Conservation (phyloP, 2,888 invertebrate species). For the Cheilosia variabilis region DNA sequence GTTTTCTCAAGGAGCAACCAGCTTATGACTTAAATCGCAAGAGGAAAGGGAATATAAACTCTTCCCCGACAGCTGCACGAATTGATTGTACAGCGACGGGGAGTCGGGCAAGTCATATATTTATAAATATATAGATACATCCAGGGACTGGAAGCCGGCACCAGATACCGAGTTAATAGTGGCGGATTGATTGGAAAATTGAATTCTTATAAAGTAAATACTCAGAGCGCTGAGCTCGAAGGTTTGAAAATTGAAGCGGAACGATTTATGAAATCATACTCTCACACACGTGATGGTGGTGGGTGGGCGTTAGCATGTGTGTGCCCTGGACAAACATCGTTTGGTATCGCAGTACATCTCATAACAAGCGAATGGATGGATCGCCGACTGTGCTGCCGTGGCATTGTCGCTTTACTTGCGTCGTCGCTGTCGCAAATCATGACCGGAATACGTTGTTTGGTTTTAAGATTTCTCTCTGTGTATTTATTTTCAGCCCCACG, state of each 20-base stretch:
- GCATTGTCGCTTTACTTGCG: conserved; percentile 30
- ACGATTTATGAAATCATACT: conserved; percentile 72
- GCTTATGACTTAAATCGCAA: conserved; percentile 65
- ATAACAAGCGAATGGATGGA: conserved; percentile 31
- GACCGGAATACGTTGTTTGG: conserved; percentile 74
- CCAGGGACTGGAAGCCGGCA: background rate
- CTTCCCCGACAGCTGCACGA: background rate
- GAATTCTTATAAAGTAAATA: conserved; percentile 75
- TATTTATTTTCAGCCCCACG: background rate
- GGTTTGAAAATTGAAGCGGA: conserved; percentile 70
- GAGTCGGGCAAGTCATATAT: background rate
- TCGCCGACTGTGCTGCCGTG: conserved; percentile 37
- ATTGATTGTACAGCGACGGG: conserved; percentile 3
- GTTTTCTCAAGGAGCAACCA: conserved; percentile 71
- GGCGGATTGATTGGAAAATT: conserved; percentile 76
- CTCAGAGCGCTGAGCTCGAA: conserved; percentile 57
- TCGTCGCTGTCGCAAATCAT: conserved; percentile 62
- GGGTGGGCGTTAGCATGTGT: conserved; percentile 15
- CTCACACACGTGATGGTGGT: background rate
- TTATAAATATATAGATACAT: no score
- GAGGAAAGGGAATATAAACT: conserved; percentile 28
- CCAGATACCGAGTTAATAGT: conserved; percentile 60
- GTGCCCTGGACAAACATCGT: conserved; percentile 68
- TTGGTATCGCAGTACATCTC: conserved; percentile 67
- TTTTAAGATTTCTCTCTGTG: conserved; percentile 58